These are phyloP conservation scores for Eunapius fragilis DNA, from an alignment of 37 sponge, comb jelly and placozoan genomes.

Conservation along the genomic window DNA sequence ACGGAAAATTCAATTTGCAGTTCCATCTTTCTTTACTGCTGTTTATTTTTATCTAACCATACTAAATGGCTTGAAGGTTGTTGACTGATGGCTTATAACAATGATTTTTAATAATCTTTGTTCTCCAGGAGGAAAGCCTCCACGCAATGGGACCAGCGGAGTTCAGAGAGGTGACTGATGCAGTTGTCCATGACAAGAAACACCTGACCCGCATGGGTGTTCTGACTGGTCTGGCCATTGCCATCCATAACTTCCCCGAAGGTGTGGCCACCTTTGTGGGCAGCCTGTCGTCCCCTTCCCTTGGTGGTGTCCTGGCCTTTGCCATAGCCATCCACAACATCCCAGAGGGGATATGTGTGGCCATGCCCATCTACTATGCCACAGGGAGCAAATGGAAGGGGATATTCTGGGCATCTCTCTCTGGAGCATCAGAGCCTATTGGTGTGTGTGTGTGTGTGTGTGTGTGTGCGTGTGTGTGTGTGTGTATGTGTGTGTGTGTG, in stretches of 20 bases:
- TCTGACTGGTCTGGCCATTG: constrained; percentile 69
- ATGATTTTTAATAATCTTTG: no score
- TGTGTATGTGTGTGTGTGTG: no score
- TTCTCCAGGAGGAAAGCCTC: constrained; percentile 5
- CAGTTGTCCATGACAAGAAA: constrained; percentile 23
- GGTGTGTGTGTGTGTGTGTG: no score
- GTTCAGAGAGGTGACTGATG: constrained; percentile 51
- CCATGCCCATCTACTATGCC: constrained; percentile 84
- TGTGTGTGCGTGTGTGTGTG: no score
- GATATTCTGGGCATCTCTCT: constrained; percentile 66
- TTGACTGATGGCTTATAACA: no score
- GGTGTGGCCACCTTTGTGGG: constrained; percentile 78
- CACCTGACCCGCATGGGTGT: constrained; percentile 19
- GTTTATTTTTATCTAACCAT: no score
- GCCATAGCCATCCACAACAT: constrained; percentile 78
- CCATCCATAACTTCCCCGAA: constrained; percentile 78
- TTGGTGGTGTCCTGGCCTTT: constrained; percentile 68
- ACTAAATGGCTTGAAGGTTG: no score
- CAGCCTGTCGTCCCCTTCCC: constrained; percentile 55
- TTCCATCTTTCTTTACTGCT: no score
- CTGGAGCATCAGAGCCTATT: constrained; percentile 68
- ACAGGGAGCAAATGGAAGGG: constrained; percentile 68
- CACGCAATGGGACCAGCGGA: constrained; percentile 39
- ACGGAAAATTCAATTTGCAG: no score
- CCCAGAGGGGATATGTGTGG: constrained; percentile 74